phyloP scores from a whole-genome alignment of 2,113 vertebrate genomes.

The Phoenicopterus ruber region DNA sequence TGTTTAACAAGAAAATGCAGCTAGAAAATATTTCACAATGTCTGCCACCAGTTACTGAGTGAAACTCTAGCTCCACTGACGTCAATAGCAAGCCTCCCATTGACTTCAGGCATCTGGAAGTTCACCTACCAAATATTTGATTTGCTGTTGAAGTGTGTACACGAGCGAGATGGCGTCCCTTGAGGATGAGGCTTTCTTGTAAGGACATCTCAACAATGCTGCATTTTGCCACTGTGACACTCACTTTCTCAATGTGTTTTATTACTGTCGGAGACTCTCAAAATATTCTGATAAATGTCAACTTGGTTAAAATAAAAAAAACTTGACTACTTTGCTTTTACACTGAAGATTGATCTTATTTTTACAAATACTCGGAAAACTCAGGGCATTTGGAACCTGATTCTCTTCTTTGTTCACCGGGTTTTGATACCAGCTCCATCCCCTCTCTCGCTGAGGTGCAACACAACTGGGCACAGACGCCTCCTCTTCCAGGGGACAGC shows the following conservation, averaged over 20 bases:
- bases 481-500: fast-evolving
- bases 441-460: not conserved
- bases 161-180: fast-evolving
- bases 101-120: not conserved
- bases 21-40: not conserved
- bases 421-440: not conserved
- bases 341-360: not conserved
- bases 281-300: not conserved
- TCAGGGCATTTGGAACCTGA: not conserved
- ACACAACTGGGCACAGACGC: not conserved
- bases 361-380: not conserved
- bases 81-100: not conserved
- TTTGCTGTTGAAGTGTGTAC: not conserved
- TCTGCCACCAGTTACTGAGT: not conserved
- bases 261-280: fast-evolving
- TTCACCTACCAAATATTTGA: not conserved
- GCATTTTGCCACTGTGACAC: not conserved
- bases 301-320: not conserved
- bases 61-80: not conserved
- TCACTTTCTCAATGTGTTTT: not conserved
- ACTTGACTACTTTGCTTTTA: not conserved
- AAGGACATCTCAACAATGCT: not conserved
- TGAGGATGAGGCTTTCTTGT: not conserved
- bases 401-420: not conserved
- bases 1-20: not conserved